Conservation (phyloP, 2,888 invertebrate genomes). For the Noctua janthina region DNA sequence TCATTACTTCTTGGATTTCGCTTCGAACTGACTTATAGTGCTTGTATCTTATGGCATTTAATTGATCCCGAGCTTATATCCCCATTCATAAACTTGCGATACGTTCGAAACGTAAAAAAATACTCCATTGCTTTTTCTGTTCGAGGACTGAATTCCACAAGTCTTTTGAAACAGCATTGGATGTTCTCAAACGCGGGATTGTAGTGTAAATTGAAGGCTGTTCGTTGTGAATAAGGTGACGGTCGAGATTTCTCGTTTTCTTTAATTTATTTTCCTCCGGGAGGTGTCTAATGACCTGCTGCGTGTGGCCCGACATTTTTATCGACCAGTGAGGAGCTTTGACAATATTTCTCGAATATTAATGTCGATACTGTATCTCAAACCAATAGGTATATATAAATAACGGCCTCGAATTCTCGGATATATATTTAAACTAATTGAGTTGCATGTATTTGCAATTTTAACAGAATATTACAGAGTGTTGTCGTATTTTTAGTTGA, state of each 20-base stretch:
- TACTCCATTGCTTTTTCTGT: slow-evolving; percentile 68
- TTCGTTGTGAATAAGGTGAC: slow-evolving; percentile 79
- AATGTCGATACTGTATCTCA: slow-evolving; percentile 83
- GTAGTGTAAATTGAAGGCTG: slow-evolving; percentile 68
- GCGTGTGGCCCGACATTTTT: slow-evolving; percentile 90
- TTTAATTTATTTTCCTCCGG: slow-evolving; percentile 89
- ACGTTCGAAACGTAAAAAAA: slow-evolving; percentile 43
- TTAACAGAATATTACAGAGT: slow-evolving; percentile 59
- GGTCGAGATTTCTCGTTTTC: slow-evolving; percentile 88
- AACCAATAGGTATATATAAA: slow-evolving; percentile 75
- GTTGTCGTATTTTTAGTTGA: slow-evolving; percentile 59
- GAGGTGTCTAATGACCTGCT: slow-evolving; percentile 90
- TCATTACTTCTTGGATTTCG: slow-evolving; percentile 86
- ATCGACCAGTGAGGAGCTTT: slow-evolving; percentile 86
- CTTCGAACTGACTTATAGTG: slow-evolving; percentile 83
- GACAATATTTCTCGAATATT: slow-evolving; percentile 89
- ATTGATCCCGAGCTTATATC: slow-evolving; percentile 79
- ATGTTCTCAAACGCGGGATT: slow-evolving; percentile 41
- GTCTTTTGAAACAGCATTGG: slow-evolving; percentile 62
- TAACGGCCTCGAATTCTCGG: slow-evolving; percentile 64
- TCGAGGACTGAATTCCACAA: not conserved
- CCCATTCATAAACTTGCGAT: slow-evolving; percentile 69
- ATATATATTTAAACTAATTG: slow-evolving; percentile 73
- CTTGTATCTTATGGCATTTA: slow-evolving; percentile 86
- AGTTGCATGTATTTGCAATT: slow-evolving; percentile 73